Evolutionary conservation across 2,113 vertebrate species (phyloP).

Genomic region (Manacus vitellinus): DNA sequence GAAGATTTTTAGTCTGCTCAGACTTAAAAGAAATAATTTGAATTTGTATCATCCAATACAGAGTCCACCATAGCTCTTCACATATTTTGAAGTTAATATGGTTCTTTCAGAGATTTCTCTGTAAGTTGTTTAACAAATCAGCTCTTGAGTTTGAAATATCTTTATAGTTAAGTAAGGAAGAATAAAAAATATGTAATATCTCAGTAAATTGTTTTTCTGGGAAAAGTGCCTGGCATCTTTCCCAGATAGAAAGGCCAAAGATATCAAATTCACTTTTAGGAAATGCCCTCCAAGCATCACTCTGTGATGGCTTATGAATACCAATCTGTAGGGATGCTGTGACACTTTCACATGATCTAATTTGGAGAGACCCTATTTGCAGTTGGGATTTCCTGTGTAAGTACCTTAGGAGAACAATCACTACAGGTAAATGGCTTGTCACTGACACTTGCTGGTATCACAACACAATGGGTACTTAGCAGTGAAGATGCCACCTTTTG

Average conservation of each 20-base stretch:
- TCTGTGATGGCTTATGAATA: not conserved
- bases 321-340: not conserved
- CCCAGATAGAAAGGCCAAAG: not conserved
- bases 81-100: not conserved
- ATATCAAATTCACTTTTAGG: not conserved
- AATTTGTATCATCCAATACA: not conserved
- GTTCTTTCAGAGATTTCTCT: not conserved
- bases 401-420: not conserved
- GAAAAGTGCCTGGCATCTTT: not conserved
- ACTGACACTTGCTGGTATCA: not conserved
- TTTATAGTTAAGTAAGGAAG: not conserved
- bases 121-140: not conserved
- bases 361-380: not conserved
- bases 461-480: not conserved
- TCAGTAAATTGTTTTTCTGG: not conserved
- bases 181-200: not conserved
- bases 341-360: not conserved
- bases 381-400: not conserved
- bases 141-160: not conserved
- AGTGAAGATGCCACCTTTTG: not conserved
- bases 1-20: not conserved
- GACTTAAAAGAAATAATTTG: not conserved
- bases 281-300: not conserved
- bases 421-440: not conserved
- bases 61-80: not conserved